These are phyloP conservation scores for Leucoraja erinaceus DNA, from an alignment of 2,113 vertebrate species.

Conservation along the genomic window DNA sequence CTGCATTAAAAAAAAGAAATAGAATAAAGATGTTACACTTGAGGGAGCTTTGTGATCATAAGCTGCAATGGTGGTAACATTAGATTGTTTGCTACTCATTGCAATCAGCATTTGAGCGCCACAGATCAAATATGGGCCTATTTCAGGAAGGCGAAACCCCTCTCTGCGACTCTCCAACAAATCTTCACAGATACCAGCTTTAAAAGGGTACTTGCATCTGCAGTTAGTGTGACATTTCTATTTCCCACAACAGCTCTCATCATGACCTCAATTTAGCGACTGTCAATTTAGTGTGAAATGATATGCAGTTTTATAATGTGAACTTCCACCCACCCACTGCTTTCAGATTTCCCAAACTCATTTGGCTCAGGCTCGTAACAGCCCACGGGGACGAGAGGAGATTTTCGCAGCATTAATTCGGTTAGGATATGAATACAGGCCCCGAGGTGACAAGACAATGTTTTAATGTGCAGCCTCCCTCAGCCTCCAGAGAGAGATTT, in stretches of 20 bases:
- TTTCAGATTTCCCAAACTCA: neutral
- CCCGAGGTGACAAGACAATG: conserved; percentile 20
- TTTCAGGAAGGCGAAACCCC: neutral
- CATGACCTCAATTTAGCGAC: conserved; percentile 21
- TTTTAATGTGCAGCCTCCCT: conserved; percentile 16
- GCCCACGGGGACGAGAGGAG: neutral
- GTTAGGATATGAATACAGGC: neutral
- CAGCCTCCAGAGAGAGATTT: conserved; percentile 26
- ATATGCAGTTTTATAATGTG: conserved; percentile 18
- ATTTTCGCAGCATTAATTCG: conserved; percentile 9
- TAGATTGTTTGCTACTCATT: neutral
- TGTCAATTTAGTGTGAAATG: conserved; percentile 26
- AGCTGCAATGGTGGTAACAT: neutral
- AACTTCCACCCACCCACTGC: neutral
- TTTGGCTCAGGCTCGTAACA: neutral
- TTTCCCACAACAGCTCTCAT: conserved; percentile 12
- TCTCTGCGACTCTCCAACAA: neutral
- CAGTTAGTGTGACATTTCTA: neutral
- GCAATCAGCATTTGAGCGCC: neutral
- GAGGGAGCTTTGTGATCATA: neutral
- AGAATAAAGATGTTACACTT: neutral
- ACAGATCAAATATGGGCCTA: neutral
- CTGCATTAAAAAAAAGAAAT: neutral
- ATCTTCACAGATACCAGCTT: neutral
- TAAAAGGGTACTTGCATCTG: neutral